Percentiles rank a stretch among this genome's conserved stretches.
Evolutionary conservation across 2,797 vertebrate species (phyloP).

Genomic region (Cyclopterus lumpus): DNA sequence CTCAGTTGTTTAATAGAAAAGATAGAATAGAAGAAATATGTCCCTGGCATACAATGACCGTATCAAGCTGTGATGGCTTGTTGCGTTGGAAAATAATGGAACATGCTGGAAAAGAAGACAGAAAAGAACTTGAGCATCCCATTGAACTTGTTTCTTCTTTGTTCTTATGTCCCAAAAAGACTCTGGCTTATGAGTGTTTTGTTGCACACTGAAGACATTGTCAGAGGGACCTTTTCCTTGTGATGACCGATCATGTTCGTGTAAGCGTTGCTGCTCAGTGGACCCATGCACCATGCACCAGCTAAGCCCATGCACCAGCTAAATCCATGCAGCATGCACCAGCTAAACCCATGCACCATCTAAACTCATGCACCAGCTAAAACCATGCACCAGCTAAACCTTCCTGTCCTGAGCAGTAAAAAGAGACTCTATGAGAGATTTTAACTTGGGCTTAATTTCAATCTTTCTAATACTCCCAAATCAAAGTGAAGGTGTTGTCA

Average conservation of each 20-base stretch:
- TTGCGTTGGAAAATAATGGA: conserved; percentile 1
- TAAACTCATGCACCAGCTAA: too few species aligned
- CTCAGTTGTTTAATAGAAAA: background rate
- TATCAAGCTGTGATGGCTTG: background rate
- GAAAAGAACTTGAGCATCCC: background rate
- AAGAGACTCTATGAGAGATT: background rate
- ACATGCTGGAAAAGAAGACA: background rate
- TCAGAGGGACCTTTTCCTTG: background rate
- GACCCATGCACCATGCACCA: background rate
- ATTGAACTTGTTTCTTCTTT: background rate
- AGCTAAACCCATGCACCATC: too few species aligned
- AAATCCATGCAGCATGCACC: too few species aligned
- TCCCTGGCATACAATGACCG: background rate
- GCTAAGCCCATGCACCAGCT: background rate
- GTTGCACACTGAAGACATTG: background rate
- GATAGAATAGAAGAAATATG: too few species aligned
- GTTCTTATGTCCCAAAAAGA: background rate
- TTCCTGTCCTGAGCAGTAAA: background rate
- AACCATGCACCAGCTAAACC: background rate
- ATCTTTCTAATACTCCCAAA: background rate
- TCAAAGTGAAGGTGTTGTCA: too few species aligned
- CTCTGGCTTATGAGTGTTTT: background rate
- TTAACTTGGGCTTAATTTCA: background rate
- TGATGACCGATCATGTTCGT: too few species aligned
- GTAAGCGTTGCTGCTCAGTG: background rate